A percentile compares a stretch with the other conserved stretches of the same genome.
phyloP scores from a whole-genome alignment of 2,797 vertebrate genomes.

The Brachyalestes nurse region DNA sequence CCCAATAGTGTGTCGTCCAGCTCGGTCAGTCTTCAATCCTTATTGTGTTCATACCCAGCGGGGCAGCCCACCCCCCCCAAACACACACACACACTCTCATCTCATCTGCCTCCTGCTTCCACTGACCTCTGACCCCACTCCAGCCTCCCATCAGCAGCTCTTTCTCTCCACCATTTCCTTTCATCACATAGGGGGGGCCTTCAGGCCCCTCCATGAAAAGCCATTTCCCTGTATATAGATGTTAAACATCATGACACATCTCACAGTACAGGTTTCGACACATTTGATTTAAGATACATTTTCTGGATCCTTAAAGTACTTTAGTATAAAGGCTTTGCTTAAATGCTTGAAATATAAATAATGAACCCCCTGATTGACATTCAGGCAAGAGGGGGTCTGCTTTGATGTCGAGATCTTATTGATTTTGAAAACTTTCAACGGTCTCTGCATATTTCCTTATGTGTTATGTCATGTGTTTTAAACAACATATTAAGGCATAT shows the following conservation, averaged over 20 bases:
- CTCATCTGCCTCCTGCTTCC: constrained; percentile 42
- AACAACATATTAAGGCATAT: too few species aligned
- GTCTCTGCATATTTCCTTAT: neutral
- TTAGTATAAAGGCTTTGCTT: neutral
- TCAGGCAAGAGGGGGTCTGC: neutral
- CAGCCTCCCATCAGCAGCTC: neutral
- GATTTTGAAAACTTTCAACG: neutral
- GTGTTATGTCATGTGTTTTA: neutral
- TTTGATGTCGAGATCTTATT: neutral
- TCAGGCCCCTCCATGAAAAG: neutral
- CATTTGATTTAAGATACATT: neutral
- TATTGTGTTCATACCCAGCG: constrained; percentile 36
- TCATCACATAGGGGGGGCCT: neutral
- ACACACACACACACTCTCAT: neutral
- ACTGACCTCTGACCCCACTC: constrained; percentile 44
- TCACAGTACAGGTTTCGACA: neutral
- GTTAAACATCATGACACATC: neutral
- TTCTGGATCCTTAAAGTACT: neutral
- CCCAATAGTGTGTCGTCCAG: neutral
- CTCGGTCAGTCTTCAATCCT: constrained; percentile 22
- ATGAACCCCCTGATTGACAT: neutral
- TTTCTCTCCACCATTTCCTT: constrained; percentile 1
- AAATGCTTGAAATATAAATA: neutral
- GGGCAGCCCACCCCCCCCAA: constrained; percentile 1
- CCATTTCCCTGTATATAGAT: neutral